Conservation (phyloP, 2,888 invertebrate species). For the Catocala sponsa region DNA sequence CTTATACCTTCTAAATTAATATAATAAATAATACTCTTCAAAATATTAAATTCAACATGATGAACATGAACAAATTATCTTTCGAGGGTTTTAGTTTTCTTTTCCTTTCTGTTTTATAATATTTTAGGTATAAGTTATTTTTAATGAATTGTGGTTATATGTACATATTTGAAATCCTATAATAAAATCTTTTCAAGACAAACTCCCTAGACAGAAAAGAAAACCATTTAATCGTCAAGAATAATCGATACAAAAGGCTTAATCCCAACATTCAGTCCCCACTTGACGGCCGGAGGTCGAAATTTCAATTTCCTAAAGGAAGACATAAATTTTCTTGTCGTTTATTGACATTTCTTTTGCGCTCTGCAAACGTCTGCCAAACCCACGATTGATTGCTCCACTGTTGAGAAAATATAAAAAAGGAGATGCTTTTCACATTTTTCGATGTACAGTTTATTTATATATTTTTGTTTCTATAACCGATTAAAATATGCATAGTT, state of each 20-base stretch:
- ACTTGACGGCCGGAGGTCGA: constrained; percentile 59
- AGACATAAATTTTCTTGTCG: constrained; percentile 74
- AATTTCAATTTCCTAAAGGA: constrained; percentile 78
- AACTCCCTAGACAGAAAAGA: constrained; percentile 8
- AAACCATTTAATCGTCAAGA: constrained; percentile 16
- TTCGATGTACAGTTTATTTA: constrained; percentile 10
- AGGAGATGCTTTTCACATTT: constrained; percentile 15
- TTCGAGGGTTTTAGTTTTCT: no score
- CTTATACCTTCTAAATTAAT: no score
- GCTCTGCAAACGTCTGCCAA: constrained; percentile 56
- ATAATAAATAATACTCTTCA: no score
- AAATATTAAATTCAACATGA: no score
- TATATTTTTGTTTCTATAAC: constrained; percentile 10
- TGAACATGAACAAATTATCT: no score
- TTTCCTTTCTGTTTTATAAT: no score
- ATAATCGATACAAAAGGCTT: constrained; percentile 40
- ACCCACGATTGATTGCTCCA: constrained; percentile 67
- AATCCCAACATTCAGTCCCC: constrained; percentile 38
- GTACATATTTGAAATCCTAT: no score
- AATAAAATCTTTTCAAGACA: no score
- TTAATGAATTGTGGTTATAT: no score
- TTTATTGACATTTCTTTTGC: constrained; percentile 69
- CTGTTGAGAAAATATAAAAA: constrained; percentile 62
- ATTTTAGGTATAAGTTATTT: no score
- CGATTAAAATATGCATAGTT: constrained; percentile 19